Conservation (phyloP, 1,140 invertebrate species). For the Alviniconcha marisindica region DNA sequence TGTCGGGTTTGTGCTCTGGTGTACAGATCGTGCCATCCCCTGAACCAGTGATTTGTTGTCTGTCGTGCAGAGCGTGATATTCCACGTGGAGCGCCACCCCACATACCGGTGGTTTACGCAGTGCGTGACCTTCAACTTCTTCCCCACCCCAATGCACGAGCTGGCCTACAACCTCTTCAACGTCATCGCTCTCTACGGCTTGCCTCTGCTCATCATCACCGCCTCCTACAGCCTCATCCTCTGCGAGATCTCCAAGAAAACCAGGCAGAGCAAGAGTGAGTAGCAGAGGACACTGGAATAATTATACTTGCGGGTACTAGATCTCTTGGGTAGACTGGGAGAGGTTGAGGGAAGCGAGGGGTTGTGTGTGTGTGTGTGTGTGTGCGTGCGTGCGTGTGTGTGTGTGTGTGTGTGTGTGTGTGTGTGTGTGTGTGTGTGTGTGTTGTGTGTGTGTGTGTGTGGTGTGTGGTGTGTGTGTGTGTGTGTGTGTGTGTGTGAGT, state of each 20-base stretch:
- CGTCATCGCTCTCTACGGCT: constrained; percentile 87
- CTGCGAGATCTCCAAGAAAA: constrained; percentile 84
- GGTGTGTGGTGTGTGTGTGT: not conserved
- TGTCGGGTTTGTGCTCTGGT: no score
- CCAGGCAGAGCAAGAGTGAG: constrained; percentile 82
- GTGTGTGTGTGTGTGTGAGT: not conserved
- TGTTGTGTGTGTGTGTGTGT: no score
- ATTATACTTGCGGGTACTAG: no score
- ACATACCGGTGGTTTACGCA: constrained; percentile 83
- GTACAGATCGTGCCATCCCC: no score
- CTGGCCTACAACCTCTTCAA: constrained; percentile 87
- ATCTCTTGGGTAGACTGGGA: no score
- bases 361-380: no score
- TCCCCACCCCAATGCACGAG: constrained; percentile 80
- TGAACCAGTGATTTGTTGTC: no score
- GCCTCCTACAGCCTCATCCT: constrained; percentile 92
- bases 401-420: not conserved
- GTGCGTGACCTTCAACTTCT: constrained; percentile 87
- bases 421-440: not conserved
- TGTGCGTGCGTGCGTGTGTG: not conserved
- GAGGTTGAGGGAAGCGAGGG: no score
- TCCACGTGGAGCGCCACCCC: constrained; percentile 84
- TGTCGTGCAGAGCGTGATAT: constrained; percentile 83
- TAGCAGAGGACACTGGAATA: not conserved
- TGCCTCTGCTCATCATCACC: constrained; percentile 89